These are phyloP conservation scores for Cyrtorhinus lividipennis DNA, from an alignment of 1,140 invertebrate genomes.

Conservation along the genomic window DNA sequence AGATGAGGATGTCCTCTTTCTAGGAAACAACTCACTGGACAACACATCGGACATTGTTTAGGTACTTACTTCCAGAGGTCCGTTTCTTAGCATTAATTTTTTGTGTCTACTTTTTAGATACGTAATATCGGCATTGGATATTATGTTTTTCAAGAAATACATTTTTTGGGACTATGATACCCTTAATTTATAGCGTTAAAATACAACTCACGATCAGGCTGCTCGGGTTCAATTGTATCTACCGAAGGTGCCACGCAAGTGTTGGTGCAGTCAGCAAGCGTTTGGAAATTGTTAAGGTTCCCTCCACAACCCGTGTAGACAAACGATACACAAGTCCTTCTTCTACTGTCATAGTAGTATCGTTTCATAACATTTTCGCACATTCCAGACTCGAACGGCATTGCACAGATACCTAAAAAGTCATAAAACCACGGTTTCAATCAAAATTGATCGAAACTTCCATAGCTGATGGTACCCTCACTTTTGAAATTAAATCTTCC, in stretches of 20 bases:
- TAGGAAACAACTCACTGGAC: no score
- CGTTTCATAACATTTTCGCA: slow-evolving; percentile 37
- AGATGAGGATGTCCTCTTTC: no score
- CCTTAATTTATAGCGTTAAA: no score
- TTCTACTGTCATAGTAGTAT: slow-evolving; percentile 43
- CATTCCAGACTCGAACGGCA: slow-evolving; percentile 38
- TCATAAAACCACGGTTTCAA: not conserved
- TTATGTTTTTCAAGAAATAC: no score
- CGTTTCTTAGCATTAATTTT: no score
- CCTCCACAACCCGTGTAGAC: slow-evolving; percentile 47
- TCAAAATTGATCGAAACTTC: not conserved
- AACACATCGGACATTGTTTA: no score
- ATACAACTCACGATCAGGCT: slow-evolving; percentile 15
- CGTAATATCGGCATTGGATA: no score
- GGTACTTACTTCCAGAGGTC: no score
- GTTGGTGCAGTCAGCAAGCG: slow-evolving; percentile 38
- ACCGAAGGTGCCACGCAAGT: slow-evolving; percentile 27
- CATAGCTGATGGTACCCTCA: no score
- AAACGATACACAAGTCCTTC: slow-evolving; percentile 40
- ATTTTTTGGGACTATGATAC: no score
- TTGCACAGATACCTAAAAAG: slow-evolving; percentile 38
- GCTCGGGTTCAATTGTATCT: not conserved
- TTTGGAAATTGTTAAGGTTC: slow-evolving; percentile 51
- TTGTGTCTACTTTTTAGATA: no score
- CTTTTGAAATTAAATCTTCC: not conserved